Evolutionary conservation across 2,888 invertebrate species (phyloP), one percentile per base, ranked within the genome.

Genomic region (Tachystola acroxantha): DNA sequence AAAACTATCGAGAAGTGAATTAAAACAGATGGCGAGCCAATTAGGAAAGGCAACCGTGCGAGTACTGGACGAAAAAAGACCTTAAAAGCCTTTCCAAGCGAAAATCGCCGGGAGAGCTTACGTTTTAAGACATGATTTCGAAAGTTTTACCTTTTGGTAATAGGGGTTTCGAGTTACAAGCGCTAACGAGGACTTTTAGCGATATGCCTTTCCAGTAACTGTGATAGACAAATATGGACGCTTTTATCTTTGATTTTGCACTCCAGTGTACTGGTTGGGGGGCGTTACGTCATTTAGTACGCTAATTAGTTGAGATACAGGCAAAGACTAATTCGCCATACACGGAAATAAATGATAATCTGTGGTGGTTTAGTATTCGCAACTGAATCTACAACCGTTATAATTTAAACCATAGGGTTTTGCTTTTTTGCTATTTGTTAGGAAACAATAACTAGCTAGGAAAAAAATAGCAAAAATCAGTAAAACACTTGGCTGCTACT

Each of bases 1-100:
- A 82, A 82, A 86, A 84, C 85, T 85, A 85, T 85, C 80, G 84
- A 82, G 64, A 81, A 84, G 80, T 85, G 85, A 86, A 86, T 86
- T 84, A 79, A 84, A 84, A 80, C 85, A 82, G 77, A 85, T 82
- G 82, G 75, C 64, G 74, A 81, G 75, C 84, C 86, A 86, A 86
- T 86, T 86, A 86, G 86, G 82, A 74, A 64, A 76, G 73, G 74
- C 85, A 86, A 82, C 82, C 80, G 86, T 77, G 82, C 85, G 85
- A 76, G 75, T 79, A 78, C 74, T 53, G 66, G 58, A 60, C 68
- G 73, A 78, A 82, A 84, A 84, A 82, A 77, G 71, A 72, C 69
- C 62, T 67, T 57, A 66, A 56, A 53, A 50, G 43, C 36, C 10
- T 36, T 27, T 38, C 47, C 57, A 56, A 40, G 44, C 59, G 50